These are phyloP conservation scores for Drosophila picticornis DNA, from an alignment of 2,888 invertebrate genomes.

Conservation along the genomic window DNA sequence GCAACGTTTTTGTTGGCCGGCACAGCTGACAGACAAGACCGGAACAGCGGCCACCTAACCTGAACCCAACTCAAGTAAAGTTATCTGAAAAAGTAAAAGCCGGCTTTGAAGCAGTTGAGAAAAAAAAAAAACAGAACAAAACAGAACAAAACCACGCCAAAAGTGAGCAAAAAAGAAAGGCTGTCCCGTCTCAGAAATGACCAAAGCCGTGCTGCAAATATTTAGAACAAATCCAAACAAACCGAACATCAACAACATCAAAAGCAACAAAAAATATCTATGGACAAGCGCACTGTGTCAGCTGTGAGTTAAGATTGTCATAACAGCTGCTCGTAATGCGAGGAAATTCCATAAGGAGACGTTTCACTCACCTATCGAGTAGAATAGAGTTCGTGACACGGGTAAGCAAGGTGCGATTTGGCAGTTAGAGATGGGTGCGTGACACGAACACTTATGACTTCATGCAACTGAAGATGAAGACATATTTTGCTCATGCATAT, in stretches of 20 bases:
- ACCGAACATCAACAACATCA: constrained; percentile 17
- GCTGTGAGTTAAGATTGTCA: constrained; percentile 52
- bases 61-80: constrained; percentile 9
- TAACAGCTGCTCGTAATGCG: constrained; percentile 39
- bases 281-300: constrained; percentile 41
- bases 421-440: constrained; percentile 13
- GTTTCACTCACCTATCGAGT: neutral
- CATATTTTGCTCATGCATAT: neutral
- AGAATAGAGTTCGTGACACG: neutral
- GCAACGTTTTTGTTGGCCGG: constrained; percentile 9
- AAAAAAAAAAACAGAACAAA: constrained; percentile 5
- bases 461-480: neutral
- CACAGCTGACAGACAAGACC: constrained; percentile 31
- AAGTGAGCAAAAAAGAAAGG: constrained; percentile 46
- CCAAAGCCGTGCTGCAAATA: constrained; percentile 58
- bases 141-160: constrained; percentile 12
- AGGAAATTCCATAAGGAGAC: constrained; percentile 17
- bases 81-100: constrained; percentile 53
- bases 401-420: neutral
- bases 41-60: constrained; percentile 33
- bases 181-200: constrained; percentile 34
- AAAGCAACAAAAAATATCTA: constrained; percentile 10
- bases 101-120: constrained; percentile 8
- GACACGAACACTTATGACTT: constrained; percentile 12
- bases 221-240: constrained; percentile 59